Conservation (phyloP, 53 echinoderm and acorn worm species). For the Echinarachnius parma region DNA sequence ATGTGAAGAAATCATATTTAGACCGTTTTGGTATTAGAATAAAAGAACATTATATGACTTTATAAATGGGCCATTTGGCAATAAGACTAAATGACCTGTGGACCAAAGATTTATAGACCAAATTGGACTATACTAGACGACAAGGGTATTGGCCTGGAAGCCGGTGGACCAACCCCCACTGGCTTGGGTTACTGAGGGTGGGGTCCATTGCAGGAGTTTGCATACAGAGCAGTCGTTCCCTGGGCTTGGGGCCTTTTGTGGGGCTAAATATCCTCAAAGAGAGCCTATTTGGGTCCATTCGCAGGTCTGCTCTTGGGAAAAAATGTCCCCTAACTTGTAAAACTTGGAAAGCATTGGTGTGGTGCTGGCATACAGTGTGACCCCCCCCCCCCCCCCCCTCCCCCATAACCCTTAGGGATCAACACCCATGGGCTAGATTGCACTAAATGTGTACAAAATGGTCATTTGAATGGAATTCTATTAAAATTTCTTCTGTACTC, state of each 20-base stretch:
- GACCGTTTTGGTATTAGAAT: background rate
- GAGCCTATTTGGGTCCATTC: background rate
- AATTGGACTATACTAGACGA: background rate
- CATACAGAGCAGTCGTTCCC: background rate
- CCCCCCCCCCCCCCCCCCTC: too few species aligned
- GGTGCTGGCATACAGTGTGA: constrained; percentile 5
- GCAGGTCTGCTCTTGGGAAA: constrained; percentile 8
- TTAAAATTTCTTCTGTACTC: constrained; percentile 2
- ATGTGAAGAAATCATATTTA: background rate
- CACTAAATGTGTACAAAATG: constrained; percentile 8
- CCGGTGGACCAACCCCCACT: background rate
- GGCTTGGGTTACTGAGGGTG: background rate
- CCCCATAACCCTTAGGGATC: background rate
- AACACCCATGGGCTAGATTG: constrained; percentile 7
- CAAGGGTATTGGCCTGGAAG: background rate
- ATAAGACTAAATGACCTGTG: background rate
- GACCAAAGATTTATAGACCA: background rate
- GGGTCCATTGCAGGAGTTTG: background rate
- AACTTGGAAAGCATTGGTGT: constrained; percentile 6
- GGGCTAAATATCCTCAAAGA: background rate
- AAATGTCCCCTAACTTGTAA: constrained; percentile 13
- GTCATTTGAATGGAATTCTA: constrained; percentile 1
- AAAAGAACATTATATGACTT: background rate
- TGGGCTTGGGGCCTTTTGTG: background rate
- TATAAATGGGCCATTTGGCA: too few species aligned